Evolutionary conservation across 2,797 vertebrate species (phyloP), one percentile per base, ranked within the genome.

Genomic region (Melopsittacus undulatus): DNA sequence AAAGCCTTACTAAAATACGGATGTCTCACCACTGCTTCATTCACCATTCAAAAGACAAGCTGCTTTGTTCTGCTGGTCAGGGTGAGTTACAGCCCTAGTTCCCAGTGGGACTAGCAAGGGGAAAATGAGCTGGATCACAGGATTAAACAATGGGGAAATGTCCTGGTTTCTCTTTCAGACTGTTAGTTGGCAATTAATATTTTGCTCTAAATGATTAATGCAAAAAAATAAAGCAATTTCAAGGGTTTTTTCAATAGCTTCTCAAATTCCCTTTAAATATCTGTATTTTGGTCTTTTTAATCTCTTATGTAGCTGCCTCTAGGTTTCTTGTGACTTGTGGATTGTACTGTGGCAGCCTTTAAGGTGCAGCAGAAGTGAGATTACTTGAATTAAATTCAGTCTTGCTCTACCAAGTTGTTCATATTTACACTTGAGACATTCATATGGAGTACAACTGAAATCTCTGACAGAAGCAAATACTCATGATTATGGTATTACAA

Each of bases 131-230:
- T 70, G 77, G 66, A 77, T 74, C 66, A 51, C 22, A 74, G 75
- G 70, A 91, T 68, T 90, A 83, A 90, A 74, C 10, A 49, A 24
- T 34, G 10, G n/a, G 34, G 14, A 92, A 94, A 92, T 80, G 43
- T 43, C 38, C 88, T 78, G 32, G 22, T 89, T 62, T 93, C 54
- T 90, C 62, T 90, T 85, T 90, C 72, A 94, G 57, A 78, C 68
- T 90, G 20, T 67, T 70, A 94, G 48, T 14, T 93, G 38, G 29
- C 54, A 91, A 89, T 83, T 93, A 88, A 90, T 80, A 32, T 61
- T 84, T 87, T 85, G 21, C 22, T 91, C 9, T 69, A 52, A 87
- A 91, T 48, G 51, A 77, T 87, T 67, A 88, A 95, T 74, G 36
- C 17, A 79, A 63, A 73, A 73, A 76, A 73, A 46, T 59, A 75